These are phyloP conservation scores for Oncorhynchus mykiss DNA, from an alignment of 2,113 vertebrate genomes.

Conservation along the genomic window DNA sequence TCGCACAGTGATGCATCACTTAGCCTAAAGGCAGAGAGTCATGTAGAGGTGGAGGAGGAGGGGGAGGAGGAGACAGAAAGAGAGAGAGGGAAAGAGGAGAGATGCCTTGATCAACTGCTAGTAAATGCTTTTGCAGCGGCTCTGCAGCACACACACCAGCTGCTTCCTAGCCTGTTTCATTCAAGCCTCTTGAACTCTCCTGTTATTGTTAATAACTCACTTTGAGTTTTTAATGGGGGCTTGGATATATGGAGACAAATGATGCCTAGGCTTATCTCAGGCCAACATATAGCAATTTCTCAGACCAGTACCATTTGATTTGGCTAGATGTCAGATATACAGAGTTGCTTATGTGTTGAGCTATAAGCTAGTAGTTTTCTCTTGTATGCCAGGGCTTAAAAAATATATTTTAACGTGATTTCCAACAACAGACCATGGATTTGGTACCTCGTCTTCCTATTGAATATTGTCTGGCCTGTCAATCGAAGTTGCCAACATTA, in stretches of 20 bases:
- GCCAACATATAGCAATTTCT: neutral
- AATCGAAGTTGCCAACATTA: too few species aligned
- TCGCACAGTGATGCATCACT: slow-evolving; percentile 51
- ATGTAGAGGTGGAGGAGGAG: slow-evolving; percentile 11
- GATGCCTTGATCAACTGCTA: slow-evolving; percentile 40
- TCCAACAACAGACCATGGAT: too few species aligned
- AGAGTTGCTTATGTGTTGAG: slow-evolving; percentile 2
- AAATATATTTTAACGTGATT: too few species aligned
- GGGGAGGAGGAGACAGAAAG: neutral
- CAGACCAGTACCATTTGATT: slow-evolving; percentile 26
- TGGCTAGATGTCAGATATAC: slow-evolving; percentile 8
- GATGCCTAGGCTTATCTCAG: neutral
- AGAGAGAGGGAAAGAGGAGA: slow-evolving; percentile 20
- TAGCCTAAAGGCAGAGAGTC: slow-evolving; percentile 35
- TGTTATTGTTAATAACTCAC: neutral
- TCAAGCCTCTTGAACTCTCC: slow-evolving; percentile 6
- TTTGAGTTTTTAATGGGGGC: slow-evolving; percentile 6
- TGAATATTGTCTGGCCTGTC: too few species aligned
- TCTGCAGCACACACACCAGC: slow-evolving; percentile 9
- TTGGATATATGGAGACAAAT: neutral
- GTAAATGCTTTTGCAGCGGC: slow-evolving; percentile 4
- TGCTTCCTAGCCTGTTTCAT: slow-evolving; percentile 35
- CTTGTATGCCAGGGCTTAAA: too few species aligned
- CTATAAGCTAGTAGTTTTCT: too few species aligned
- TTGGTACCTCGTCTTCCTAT: too few species aligned